Percentiles rank a stretch among this genome's conserved stretches.
phyloP scores from a whole-genome alignment of 2,888 invertebrate genomes.

The Dyspetes luteomarginatus region DNA sequence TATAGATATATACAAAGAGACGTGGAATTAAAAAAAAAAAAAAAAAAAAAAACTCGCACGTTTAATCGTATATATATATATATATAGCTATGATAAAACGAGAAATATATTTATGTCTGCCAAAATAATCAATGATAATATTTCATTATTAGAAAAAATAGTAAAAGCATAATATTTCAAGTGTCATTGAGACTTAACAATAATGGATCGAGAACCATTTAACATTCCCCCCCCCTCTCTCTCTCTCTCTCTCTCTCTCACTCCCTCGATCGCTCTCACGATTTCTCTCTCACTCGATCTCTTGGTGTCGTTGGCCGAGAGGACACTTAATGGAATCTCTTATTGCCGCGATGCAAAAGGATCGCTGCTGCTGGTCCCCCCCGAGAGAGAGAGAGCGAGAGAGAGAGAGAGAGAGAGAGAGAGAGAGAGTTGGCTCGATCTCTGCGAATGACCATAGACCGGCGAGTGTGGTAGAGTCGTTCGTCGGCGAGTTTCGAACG shows the following conservation, averaged over 20 bases:
- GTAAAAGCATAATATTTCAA: slow-evolving; percentile 24
- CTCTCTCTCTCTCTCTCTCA: no score
- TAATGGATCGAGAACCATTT: slow-evolving; percentile 59
- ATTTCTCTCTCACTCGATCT: neutral
- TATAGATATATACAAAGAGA: no score
- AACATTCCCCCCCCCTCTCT: slow-evolving; percentile 43
- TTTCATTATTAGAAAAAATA: slow-evolving; percentile 38
- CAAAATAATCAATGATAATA: slow-evolving; percentile 29
- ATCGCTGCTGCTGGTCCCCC: neutral
- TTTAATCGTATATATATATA: no score
- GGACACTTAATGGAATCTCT: slow-evolving; percentile 58
- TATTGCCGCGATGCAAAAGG: slow-evolving; percentile 43
- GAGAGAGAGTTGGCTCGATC: slow-evolving; percentile 46
- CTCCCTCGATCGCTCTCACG: slow-evolving; percentile 44
- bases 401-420: no score
- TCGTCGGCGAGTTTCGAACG: slow-evolving; percentile 53
- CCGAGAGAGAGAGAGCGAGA: no score
- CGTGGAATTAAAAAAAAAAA: no score
- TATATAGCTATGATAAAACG: no score
- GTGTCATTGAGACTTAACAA: slow-evolving; percentile 3
- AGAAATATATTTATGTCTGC: slow-evolving; percentile 39
- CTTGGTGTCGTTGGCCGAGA: slow-evolving; percentile 51
- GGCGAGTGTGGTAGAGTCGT: slow-evolving; percentile 33
- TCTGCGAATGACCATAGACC: slow-evolving; percentile 58
- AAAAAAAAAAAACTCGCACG: no score